Percentiles rank a stretch among this genome's conserved stretches.
phyloP scores from a whole-genome alignment of 2,888 invertebrate species.

The Aphrophora alni region DNA sequence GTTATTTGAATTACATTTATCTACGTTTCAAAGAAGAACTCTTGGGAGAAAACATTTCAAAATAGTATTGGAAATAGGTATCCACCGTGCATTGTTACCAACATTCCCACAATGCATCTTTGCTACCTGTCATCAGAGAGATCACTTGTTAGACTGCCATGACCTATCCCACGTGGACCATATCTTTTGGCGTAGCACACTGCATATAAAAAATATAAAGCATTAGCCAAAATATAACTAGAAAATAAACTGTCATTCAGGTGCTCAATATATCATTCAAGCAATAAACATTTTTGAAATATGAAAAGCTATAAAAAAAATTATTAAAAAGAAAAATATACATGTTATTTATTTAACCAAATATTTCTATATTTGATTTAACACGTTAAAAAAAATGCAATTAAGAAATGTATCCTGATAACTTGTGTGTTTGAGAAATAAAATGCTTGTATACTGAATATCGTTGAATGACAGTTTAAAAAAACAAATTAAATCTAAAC shows the following conservation, averaged over 20 bases:
- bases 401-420: too few species aligned
- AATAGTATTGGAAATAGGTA: too few species aligned
- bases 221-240: conserved; percentile 19
- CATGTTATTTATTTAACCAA: too few species aligned
- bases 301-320: too few species aligned
- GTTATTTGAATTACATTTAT: too few species aligned
- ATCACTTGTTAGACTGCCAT: conserved; percentile 85
- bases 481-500: conserved; percentile 57
- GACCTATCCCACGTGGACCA: conserved; percentile 92
- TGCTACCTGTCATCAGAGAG: conserved; percentile 72
- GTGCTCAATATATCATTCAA: not conserved
- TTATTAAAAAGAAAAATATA: too few species aligned
- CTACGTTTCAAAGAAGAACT: too few species aligned
- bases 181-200: conserved; percentile 96
- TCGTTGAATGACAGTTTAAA: not conserved
- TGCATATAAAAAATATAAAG: conserved; percentile 57
- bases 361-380: too few species aligned
- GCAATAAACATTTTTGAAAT: too few species aligned
- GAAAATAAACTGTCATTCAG: not conserved
- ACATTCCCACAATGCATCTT: not conserved
- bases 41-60: too few species aligned
- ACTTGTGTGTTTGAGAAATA: too few species aligned
- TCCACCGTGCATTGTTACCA: not conserved
- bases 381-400: too few species aligned
- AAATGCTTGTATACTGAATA: not conserved